Base-by-base conservation (phyloP, 2,113 vertebrate species). In the Corythaeola cristata region DNA sequence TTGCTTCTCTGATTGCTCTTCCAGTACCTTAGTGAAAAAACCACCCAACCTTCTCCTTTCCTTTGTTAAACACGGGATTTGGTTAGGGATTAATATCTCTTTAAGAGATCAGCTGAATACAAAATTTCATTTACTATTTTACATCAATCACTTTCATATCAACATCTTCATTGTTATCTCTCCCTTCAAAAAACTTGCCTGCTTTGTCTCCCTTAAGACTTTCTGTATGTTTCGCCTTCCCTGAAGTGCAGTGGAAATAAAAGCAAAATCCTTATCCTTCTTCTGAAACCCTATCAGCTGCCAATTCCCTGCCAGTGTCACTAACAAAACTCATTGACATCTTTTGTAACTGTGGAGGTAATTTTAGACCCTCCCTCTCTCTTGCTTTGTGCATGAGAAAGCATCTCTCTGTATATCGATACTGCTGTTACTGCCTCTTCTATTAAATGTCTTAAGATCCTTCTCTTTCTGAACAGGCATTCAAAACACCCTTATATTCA, bases 51-150 rank as follows among this genome's bases (percentile, higher is more conserved):
- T 80, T 75, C 59, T 87, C 17, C 9, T 83, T 91, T 95, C 15
- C 45, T 92, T 74, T 85, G 45, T 56, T 87, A 78, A 30, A 80
- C 1, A 8, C 5, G 53, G 59, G 12, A 50, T 77, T 83, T 79
- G 85, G 2, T 68, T 76, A 66, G 50, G 33, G 19, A 72, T 26
- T 80, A 53, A 63, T 64, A 41, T 18, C 15, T 72, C 49, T 91
- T 87, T 87, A 87, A 64, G 15, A 80, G 22, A 58, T 30, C 33
- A 85, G 2, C 5, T 27, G 15, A 64, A 66, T 27, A 50, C 6
- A 76, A 77, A 83, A 55, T 74, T 74, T 80, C 3, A 67, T 83
- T 91, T 94, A 27, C 26, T 86, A 19, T 71, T 89, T 95, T 71
- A 17, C 62, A 58, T 83, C 41, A 63, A 6, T 88, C 55, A 74